Conservation (phyloP, 1,140 invertebrate genomes). For the Sipha flava region DNA sequence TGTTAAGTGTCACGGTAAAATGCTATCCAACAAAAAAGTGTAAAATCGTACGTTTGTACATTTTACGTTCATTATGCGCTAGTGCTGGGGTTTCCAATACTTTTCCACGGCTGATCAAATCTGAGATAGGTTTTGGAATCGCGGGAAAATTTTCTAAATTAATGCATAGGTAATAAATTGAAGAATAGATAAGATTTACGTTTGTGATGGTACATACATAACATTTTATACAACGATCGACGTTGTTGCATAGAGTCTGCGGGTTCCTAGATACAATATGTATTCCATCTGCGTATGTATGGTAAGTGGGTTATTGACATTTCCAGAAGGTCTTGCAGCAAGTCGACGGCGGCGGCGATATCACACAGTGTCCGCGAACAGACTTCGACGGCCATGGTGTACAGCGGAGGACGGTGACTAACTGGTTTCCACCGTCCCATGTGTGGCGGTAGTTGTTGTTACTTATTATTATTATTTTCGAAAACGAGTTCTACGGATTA, state of each 20-base stretch:
- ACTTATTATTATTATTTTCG: not conserved
- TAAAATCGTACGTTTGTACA: too few species aligned
- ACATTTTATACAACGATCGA: not conserved
- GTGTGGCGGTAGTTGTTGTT: not conserved
- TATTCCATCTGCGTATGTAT: not conserved
- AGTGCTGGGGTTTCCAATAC: too few species aligned
- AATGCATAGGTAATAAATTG: too few species aligned
- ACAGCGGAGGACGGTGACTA: not conserved
- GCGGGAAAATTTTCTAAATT: too few species aligned
- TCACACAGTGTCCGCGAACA: not conserved
- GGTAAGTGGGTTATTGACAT: constrained; percentile 33
- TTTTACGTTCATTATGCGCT: too few species aligned
- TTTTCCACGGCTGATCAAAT: too few species aligned
- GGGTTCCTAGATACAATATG: not conserved
- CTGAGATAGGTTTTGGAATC: too few species aligned
- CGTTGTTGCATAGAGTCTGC: not conserved
- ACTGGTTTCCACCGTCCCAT: constrained; percentile 11
- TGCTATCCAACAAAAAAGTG: too few species aligned
- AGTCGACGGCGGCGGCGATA: not conserved
- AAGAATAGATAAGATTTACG: too few species aligned
- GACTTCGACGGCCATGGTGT: not conserved
- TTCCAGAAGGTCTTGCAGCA: not conserved
- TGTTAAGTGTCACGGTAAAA: too few species aligned
- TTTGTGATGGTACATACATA: too few species aligned
- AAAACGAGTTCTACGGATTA: constrained; percentile 2